Percentiles rank a stretch among this genome's conserved stretches.
phyloP scores from a whole-genome alignment of 2,797 vertebrate species.

The Mus spretus region DNA sequence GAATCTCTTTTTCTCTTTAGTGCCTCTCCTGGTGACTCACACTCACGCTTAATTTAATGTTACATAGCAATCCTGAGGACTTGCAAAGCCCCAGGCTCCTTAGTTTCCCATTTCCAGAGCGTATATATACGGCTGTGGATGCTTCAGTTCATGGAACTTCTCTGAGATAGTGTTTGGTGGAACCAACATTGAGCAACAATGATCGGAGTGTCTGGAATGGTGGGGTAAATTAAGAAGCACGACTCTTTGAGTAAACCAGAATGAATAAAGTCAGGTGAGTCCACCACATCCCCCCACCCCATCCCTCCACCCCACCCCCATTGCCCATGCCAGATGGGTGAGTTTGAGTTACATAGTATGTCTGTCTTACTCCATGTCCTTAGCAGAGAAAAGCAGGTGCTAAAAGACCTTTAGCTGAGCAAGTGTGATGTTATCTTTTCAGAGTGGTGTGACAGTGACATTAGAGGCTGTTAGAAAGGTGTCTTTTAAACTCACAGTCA shows the following conservation, averaged over 20 bases:
- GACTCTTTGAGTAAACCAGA: not conserved
- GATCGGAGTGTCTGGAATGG: not conserved
- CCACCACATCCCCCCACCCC: not conserved
- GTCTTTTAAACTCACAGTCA: slow-evolving; percentile 1
- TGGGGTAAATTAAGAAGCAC: not conserved
- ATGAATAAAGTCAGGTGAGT: slow-evolving; percentile 7
- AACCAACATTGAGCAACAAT: not conserved
- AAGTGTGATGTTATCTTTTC: not conserved
- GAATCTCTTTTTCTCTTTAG: not conserved
- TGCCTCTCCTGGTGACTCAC: slow-evolving; percentile 22
- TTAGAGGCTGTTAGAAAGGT: not conserved
- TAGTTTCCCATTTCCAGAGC: slow-evolving; percentile 33
- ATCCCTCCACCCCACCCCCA: not conserved
- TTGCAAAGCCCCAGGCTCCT: not conserved
- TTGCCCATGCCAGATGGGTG: not conserved
- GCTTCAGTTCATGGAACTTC: not conserved
- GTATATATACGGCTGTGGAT: not conserved
- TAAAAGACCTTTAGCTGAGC: not conserved
- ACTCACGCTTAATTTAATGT: slow-evolving; percentile 2
- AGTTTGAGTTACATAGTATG: not conserved
- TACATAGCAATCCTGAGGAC: not conserved
- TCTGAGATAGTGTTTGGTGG: not conserved
- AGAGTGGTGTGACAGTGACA: not conserved
- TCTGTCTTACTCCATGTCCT: not conserved
- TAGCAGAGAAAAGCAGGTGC: not conserved